Base-by-base conservation (phyloP, 2,888 invertebrate species). In the Rhamnusium bicolor region DNA sequence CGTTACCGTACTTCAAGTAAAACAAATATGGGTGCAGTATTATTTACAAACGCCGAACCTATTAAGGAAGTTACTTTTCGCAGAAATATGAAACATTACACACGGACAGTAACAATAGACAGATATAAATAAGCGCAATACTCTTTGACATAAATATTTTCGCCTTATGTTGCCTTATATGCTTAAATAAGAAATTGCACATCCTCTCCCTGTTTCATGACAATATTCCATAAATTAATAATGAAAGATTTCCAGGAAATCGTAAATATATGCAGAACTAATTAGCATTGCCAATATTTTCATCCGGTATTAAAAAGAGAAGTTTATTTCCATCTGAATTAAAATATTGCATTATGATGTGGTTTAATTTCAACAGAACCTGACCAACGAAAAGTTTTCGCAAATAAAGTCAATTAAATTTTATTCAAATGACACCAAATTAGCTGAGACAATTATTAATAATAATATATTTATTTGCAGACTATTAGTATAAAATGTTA, bases 31-130 rank as follows among this genome's bases (percentile, higher is more conserved):
- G 65, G 65, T 32, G 65, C 53, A 32, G 65, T 65, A 7, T 12
- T 65, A 65, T 65, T 65, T 29, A 65, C 65, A 29, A 27, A 63
- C 29, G 51, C 12, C 51, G 51, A 63, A 63, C 65, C 53, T 53
- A 53, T 47, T 53, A 65, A 65, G 65, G 53, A 53, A 53, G 53
- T 53, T 32, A 58, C 32, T 65, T 65, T 65, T 65, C 53, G 65
- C 65, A 65, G 47, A 65, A 65, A 18, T 65, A 49, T 65, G 29
- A 65, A 65, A 65, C 21, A 12, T 53, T 14, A 24, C 24, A 27
- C 14, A 7, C 51, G 40, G 49, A 6, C 21, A 54, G 24, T 54
- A 54, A 54, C 24, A 63, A 63, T 27, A 46, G 12, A 27, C 24
- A 27, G 46, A 14, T 51, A 27, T 49, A 18, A 27, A 14, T 29